phyloP scores from a whole-genome alignment of 1,140 invertebrate species.

The Diabrotica virgifera region DNA sequence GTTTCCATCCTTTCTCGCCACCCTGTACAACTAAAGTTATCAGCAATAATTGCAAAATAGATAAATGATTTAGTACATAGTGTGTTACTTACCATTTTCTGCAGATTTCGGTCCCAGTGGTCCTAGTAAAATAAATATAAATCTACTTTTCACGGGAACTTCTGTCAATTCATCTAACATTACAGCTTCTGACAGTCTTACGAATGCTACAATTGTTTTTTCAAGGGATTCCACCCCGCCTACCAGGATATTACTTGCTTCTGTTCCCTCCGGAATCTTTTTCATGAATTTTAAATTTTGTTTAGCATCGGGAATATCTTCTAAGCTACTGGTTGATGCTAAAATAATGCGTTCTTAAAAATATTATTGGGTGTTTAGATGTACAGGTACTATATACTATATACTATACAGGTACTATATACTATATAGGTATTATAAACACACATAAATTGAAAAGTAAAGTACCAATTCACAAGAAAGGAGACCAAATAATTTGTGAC shows the following conservation, averaged over 20 bases:
- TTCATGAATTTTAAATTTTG: conserved; percentile 94
- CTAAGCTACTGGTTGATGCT: conserved; percentile 64
- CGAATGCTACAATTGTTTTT: conserved; percentile 87
- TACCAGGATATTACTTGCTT: conserved; percentile 96
- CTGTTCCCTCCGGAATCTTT: conserved; percentile 93
- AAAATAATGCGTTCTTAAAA: too few relatives aligned
- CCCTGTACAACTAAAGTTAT: too few relatives aligned
- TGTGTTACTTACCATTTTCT: conserved; percentile 23
- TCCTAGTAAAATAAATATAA: conserved; percentile 92
- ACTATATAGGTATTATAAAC: too few relatives aligned
- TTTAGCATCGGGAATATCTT: conserved; percentile 59
- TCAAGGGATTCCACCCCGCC: conserved; percentile 97
- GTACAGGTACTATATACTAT: conserved; percentile 74
- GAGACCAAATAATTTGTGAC: too few relatives aligned
- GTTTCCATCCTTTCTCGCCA: too few relatives aligned
- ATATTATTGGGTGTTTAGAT: too few relatives aligned
- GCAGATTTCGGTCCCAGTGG: conserved; percentile 68
- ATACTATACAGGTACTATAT: conserved; percentile 52
- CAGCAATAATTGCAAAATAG: too few relatives aligned
- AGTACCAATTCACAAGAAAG: too few relatives aligned
- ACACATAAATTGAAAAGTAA: too few relatives aligned
- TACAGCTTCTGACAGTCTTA: conserved; percentile 84
- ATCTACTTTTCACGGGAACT: conserved; percentile 92
- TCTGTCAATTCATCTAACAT: conserved; percentile 94
- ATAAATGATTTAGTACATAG: background rate